phyloP scores from a whole-genome alignment of 1,140 invertebrate species.

The Subanguina moxae region DNA sequence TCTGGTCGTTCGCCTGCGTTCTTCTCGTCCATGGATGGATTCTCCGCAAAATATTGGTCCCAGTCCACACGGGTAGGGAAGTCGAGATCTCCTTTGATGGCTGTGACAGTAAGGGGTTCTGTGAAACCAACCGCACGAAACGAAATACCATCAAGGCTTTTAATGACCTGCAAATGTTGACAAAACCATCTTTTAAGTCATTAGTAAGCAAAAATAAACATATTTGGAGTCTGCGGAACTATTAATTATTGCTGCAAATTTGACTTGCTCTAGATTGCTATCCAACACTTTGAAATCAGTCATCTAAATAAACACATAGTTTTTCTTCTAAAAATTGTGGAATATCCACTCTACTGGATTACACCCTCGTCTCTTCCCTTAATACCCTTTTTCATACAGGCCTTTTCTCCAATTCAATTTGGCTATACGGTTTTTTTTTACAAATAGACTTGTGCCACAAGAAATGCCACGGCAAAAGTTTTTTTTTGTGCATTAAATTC shows the following conservation, averaged over 20 bases:
- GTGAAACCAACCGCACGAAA: conserved; percentile 37
- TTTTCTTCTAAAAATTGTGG: background rate
- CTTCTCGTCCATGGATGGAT: conserved; percentile 23
- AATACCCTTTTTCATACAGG: no score
- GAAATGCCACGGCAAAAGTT: no score
- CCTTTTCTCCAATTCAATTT: no score
- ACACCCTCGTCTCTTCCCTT: no score
- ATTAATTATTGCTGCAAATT: conserved; percentile 26
- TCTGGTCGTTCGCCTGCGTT: conserved; percentile 31
- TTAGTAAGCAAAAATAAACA: background rate
- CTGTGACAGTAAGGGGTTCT: conserved; percentile 24
- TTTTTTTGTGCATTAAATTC: no score
- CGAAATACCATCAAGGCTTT: conserved; percentile 22
- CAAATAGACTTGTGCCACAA: no score
- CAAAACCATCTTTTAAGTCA: background rate
- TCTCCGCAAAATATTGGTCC: conserved; percentile 27
- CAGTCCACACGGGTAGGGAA: conserved; percentile 37
- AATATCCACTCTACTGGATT: background rate
- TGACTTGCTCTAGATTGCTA: conserved; percentile 32
- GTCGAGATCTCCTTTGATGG: conserved; percentile 19
- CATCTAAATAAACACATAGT: conserved; percentile 14
- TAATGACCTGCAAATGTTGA: conserved; percentile 16
- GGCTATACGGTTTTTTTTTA: no score
- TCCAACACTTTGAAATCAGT: conserved; percentile 37
- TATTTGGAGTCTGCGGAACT: background rate